A percentile compares a stretch with the other conserved stretches of the same genome.
phyloP scores from a whole-genome alignment of 2,888 invertebrate genomes.

The Epirrhoe alternata region DNA sequence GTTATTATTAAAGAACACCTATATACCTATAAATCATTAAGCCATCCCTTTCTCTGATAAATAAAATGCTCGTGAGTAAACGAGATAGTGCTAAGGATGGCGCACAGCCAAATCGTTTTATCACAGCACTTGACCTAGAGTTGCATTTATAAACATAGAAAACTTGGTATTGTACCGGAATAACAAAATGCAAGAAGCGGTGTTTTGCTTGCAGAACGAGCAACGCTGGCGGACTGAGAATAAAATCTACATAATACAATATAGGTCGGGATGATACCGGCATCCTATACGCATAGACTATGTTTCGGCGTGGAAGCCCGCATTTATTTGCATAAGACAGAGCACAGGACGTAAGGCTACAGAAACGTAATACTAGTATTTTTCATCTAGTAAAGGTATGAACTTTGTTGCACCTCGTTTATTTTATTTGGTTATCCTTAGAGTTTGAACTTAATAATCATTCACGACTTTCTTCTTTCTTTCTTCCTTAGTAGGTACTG shows the following conservation, averaged over 20 bases:
- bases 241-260: constrained; percentile 41
- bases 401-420: too few relatives aligned
- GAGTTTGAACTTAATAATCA: too few relatives aligned
- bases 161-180: constrained; percentile 48
- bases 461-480: too few relatives aligned
- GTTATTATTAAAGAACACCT: constrained; percentile 27
- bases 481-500: too few relatives aligned
- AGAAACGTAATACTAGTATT: too few relatives aligned
- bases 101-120: constrained; percentile 62
- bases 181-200: constrained; percentile 48
- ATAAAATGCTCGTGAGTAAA: constrained; percentile 32
- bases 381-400: too few relatives aligned
- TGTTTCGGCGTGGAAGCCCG: constrained; percentile 6
- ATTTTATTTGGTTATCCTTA: too few relatives aligned
- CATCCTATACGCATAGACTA: constrained; percentile 10
- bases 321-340: constrained; percentile 2
- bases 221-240: constrained; percentile 39
- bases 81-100: constrained; percentile 51
- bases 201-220: constrained; percentile 35
- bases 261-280: constrained; percentile 20
- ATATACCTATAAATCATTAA: constrained; percentile 36
- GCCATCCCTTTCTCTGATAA: constrained; percentile 34
- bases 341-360: neutral
- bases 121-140: constrained; percentile 74
- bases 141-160: constrained; percentile 62